Conservation (phyloP, 2,888 invertebrate species). For the Aleiodes testaceus region DNA sequence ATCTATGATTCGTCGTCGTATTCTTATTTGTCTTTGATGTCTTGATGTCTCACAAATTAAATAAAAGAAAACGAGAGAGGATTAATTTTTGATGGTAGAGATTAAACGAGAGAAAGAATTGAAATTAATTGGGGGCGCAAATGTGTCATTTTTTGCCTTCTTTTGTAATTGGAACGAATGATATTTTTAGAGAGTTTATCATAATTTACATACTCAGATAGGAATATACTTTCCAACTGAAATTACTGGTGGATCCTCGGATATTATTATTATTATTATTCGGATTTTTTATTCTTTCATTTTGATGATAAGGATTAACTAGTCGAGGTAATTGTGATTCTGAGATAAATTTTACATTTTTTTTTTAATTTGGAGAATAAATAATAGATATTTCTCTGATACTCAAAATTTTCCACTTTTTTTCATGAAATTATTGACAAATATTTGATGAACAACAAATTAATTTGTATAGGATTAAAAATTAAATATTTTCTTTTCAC, state of each 20-base stretch:
- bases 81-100: neutral
- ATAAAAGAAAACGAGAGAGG: neutral
- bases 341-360: no score
- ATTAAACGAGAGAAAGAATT: slow-evolving; percentile 9
- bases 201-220: neutral
- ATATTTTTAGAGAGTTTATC: slow-evolving; percentile 1
- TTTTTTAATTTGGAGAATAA: no score
- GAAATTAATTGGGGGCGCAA: neutral
- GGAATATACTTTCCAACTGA: neutral
- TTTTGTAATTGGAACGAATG: neutral
- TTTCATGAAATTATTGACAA: no score
- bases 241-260: neutral
- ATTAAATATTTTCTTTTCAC: neutral
- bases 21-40: neutral
- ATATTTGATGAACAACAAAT: no score
- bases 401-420: no score
- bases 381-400: no score
- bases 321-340: no score
- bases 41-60: neutral
- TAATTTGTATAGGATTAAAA: no score
- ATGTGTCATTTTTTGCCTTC: neutral
- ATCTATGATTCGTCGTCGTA: neutral
- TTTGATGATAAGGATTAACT: no score
- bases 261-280: slow-evolving; percentile 3
- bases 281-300: neutral